Evolutionary conservation across 2,113 vertebrate species (phyloP).

Genomic region (Indri indri): DNA sequence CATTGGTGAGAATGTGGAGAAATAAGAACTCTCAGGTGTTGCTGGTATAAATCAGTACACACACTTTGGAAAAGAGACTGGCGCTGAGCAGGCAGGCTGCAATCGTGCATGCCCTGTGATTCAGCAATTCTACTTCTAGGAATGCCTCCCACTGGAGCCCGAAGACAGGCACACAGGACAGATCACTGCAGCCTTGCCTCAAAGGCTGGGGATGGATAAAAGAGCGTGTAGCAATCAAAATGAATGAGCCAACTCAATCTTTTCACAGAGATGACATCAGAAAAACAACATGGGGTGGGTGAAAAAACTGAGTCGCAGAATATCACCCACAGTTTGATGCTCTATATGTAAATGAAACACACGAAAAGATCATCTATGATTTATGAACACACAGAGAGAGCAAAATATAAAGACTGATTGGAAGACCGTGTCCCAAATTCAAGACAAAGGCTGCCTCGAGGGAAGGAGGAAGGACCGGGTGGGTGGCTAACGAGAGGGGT

Average conservation of each 20-base stretch:
- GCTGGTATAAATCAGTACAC: fast-evolving
- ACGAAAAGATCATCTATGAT: background rate
- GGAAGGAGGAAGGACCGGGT: background rate
- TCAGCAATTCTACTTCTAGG: background rate
- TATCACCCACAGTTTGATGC: background rate
- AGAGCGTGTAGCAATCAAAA: fast-evolving
- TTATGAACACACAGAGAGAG: background rate
- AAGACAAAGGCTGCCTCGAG: background rate
- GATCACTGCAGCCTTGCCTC: no score
- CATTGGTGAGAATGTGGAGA: background rate
- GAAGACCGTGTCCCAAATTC: background rate
- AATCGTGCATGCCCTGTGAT: background rate
- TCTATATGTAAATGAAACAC: background rate
- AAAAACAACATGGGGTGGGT: background rate
- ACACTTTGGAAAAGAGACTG: background rate
- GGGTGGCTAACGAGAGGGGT: background rate
- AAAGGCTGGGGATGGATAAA: background rate
- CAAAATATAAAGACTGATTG: background rate
- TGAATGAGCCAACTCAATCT: fast-evolving
- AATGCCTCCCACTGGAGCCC: background rate
- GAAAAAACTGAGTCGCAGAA: background rate
- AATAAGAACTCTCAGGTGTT: background rate
- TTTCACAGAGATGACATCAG: background rate
- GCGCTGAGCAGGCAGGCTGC: background rate
- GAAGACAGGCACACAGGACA: fast-evolving